phyloP scores from a whole-genome alignment of 2,113 vertebrate genomes.

The Phocoena phocoena region DNA sequence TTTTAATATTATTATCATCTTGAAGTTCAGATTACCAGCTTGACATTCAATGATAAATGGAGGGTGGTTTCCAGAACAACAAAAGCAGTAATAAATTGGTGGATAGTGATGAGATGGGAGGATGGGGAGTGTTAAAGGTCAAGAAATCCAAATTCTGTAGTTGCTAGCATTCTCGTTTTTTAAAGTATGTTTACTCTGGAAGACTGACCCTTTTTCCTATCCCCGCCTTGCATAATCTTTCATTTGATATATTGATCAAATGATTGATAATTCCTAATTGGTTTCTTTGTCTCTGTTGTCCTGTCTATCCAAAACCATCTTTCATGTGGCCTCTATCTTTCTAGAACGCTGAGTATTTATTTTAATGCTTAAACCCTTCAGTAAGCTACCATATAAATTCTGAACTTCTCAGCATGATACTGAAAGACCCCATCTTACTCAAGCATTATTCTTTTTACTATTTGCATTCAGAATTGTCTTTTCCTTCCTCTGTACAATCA shows the following conservation, averaged over 20 bases:
- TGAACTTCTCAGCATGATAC: background rate
- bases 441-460: background rate
- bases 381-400: background rate
- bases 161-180: background rate
- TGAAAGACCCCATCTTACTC: background rate
- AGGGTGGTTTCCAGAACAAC: background rate
- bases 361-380: background rate
- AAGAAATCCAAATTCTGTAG: background rate
- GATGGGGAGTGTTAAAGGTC: background rate
- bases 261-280: slow-evolving; percentile 19
- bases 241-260: background rate
- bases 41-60: background rate
- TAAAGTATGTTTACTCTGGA: background rate
- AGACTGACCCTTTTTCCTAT: background rate
- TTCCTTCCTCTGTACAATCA: background rate
- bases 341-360: background rate
- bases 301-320: background rate
- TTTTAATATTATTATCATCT: slow-evolving; percentile 11
- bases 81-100: background rate
- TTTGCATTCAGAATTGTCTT: background rate
- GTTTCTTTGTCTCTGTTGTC: background rate
- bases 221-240: background rate
- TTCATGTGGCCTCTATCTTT: background rate
- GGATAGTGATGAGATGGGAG: background rate
- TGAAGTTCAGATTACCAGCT: slow-evolving; percentile 14